Evolutionary conservation across 2,888 invertebrate genomes (phyloP).

Genomic region (Hirtodrosophila cameraria): DNA sequence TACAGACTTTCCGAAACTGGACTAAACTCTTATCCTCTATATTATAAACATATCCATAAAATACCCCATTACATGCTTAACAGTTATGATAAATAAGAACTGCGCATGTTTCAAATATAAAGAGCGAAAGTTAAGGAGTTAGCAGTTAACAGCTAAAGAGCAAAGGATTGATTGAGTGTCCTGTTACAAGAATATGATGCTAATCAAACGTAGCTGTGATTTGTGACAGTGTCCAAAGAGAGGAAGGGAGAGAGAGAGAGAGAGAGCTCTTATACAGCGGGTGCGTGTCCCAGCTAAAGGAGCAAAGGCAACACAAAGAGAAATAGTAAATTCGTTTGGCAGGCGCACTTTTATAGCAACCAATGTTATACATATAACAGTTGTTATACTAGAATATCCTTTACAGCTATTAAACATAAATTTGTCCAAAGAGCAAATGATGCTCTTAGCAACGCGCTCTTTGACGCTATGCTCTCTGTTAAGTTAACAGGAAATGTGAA

Average conservation of each 20-base stretch:
- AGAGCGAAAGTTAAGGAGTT: conserved; percentile 24
- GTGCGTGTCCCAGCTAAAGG: conserved; percentile 31
- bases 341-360: conserved; percentile 3
- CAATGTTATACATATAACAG: conserved; percentile 20
- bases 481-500: conserved; percentile 2
- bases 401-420: conserved; percentile 25
- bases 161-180: conserved; percentile 35
- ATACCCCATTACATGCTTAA: no score
- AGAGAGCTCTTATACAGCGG: conserved; percentile 52
- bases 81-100: neutral
- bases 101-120: conserved; percentile 23
- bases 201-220: conserved; percentile 56
- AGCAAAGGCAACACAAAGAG: neutral
- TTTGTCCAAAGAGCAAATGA: neutral
- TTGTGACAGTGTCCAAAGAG: conserved; percentile 18
- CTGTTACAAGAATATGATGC: conserved; percentile 32
- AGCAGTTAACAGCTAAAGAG: conserved; percentile 18
- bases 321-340: neutral
- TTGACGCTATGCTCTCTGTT: conserved; percentile 1
- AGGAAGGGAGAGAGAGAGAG: neutral
- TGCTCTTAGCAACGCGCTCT: conserved; percentile 2
- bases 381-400: neutral
- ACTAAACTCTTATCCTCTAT: no score
- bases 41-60: neutral
- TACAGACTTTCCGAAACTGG: no score